These are phyloP conservation scores for Clavelina lepadiformis DNA, from an alignment of 23 tunicate species.

Conservation along the genomic window DNA sequence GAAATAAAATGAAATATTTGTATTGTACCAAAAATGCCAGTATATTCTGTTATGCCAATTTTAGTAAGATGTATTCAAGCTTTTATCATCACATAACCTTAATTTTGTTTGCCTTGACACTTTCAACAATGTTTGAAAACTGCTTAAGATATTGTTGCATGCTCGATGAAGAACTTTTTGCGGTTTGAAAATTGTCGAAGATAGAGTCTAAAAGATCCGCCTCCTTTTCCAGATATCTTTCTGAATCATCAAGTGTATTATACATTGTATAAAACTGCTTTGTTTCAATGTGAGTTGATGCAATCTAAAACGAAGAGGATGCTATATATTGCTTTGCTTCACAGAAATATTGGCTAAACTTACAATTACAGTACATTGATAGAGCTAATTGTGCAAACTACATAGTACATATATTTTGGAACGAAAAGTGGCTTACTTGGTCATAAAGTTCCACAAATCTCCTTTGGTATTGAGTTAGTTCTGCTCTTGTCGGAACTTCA, in stretches of 20 bases:
- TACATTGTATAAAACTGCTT: conserved; percentile 93
- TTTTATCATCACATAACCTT: conserved; percentile 42
- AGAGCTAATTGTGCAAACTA: neutral
- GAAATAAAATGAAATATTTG: no score
- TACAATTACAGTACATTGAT: neutral
- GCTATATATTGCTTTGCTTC: no score
- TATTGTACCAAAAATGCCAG: neutral
- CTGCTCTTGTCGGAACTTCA: conserved; percentile 97
- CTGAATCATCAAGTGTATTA: conserved; percentile 80
- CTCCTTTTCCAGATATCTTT: conserved; percentile 67
- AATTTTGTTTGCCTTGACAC: conserved; percentile 74
- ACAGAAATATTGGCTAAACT: no score
- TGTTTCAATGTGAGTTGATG: conserved; percentile 81
- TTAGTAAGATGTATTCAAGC: neutral
- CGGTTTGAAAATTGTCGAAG: conserved; percentile 82
- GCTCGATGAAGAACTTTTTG: conserved; percentile 36
- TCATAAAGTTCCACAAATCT: conserved; percentile 84
- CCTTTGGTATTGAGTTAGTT: conserved; percentile 77
- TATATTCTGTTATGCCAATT: neutral
- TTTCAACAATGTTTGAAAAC: conserved; percentile 87
- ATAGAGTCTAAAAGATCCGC: conserved; percentile 86
- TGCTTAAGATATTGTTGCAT: conserved; percentile 82
- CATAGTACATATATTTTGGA: neutral
- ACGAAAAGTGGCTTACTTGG: conserved; percentile 54
- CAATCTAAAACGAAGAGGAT: conserved; percentile 41